Percentiles rank a stretch among this genome's conserved stretches.
Conservation (phyloP, 2,113 vertebrate species). For the Pampusana beccarii region DNA sequence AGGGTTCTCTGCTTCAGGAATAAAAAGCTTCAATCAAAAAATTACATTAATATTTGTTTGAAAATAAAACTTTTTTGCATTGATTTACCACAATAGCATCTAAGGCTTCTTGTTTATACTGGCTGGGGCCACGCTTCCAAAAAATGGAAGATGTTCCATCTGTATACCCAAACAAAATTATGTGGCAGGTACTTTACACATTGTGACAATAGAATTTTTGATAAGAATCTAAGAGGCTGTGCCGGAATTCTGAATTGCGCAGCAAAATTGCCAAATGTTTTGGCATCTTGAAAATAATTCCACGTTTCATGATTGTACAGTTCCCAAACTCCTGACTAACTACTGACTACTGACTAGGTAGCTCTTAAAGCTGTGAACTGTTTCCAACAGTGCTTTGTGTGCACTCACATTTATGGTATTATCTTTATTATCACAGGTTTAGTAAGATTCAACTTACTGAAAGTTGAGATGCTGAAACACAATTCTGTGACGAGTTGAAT, state of each 20-base stretch:
- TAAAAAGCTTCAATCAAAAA: neutral
- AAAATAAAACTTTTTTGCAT: neutral
- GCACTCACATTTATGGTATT: neutral
- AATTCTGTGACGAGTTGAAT: neutral
- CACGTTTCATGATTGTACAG: neutral
- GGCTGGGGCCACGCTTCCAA: neutral
- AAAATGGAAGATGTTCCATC: neutral
- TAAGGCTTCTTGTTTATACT: neutral
- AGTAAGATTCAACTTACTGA: neutral
- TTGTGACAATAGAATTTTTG: neutral
- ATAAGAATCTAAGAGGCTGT: neutral
- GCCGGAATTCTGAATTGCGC: neutral
- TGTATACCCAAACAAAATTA: neutral
- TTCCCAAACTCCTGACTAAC: neutral
- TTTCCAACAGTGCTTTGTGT: neutral
- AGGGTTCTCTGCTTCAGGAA: neutral
- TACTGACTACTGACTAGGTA: neutral
- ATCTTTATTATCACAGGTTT: neutral
- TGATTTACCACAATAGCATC: neutral
- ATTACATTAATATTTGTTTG: neutral
- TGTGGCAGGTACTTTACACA: neutral
- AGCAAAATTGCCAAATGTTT: neutral
- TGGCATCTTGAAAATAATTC: neutral
- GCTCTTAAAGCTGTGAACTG: neutral
- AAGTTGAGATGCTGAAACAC: neutral